Base-by-base conservation (phyloP, 1,140 invertebrate species). In the Brachionus asplanchnoidis region DNA sequence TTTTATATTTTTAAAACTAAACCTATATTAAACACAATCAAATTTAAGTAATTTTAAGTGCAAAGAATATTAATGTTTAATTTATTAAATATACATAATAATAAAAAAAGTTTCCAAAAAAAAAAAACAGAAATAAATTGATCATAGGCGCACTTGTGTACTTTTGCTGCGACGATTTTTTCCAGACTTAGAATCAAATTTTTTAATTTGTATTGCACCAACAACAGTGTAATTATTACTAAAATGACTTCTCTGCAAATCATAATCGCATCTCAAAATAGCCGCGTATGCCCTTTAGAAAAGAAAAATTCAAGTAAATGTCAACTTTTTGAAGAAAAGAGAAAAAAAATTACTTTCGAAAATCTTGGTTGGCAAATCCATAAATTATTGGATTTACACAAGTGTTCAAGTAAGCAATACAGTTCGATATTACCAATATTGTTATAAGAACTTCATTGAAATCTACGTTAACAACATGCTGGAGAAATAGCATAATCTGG, bases 401-500 rank as follows among this genome's bases (percentile, higher is more conserved):
- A 4, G 86, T 86, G 66, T 85, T 86, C 20, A 85, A 78, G 60
- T 86, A 86, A 28, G 86, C 86, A 14, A 85, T 78, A 17, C 82
- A 85, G 73, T 86, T 78, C 36, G 82, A 85, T 28, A 86, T 60
- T 14, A 85, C 83, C n/a, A 82, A 17, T 40, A 82, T 68, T 14
- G 42, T 82, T 42, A 82, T 65, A 12, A 28, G 36, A 20, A 68
- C 36, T 82, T 82, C 79, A 40, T 82, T 20, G 32, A 82, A 68
- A 44, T 82, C 53, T 20, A 82, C 42, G 14, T 65, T 40, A 9
- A 91, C 91, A 85, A 88, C 88, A 84, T 87, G 85, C 77, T 89
- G 89, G 60, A 89, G 65, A 70, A 91, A 88, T 80, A 91, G 89
- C 87, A 92, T 88, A 9, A 92, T 88, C 91, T 97, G 96, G 87